These are phyloP conservation scores for Caenorhabditis doughertyi DNA, from an alignment of 2,888 invertebrate species.

Conservation along the genomic window DNA sequence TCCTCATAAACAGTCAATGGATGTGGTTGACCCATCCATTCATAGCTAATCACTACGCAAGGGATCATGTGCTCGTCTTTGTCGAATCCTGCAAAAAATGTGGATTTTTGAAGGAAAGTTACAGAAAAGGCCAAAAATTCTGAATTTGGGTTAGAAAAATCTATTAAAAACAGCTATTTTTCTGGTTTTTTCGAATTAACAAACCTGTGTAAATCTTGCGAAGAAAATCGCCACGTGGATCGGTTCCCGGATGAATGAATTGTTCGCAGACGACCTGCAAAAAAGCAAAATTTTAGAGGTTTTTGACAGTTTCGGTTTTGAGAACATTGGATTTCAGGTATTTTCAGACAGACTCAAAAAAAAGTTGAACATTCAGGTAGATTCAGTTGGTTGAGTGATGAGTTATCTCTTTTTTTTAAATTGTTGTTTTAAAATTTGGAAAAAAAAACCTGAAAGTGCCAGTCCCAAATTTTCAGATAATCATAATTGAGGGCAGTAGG, in stretches of 20 bases:
- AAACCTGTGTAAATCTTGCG: slow-evolving; percentile 69
- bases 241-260: slow-evolving; percentile 71
- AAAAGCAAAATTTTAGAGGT: neutral
- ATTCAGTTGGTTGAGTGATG: too few relatives aligned
- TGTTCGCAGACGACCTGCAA: slow-evolving; percentile 65
- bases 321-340: neutral
- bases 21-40: slow-evolving; percentile 71
- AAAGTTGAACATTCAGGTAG: too few relatives aligned
- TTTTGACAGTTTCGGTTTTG: too few relatives aligned
- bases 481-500: too few relatives aligned
- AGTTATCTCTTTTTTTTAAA: too few relatives aligned
- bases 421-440: too few relatives aligned
- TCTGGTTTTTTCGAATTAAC: too few relatives aligned
- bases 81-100: slow-evolving; percentile 50
- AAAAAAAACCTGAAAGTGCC: too few relatives aligned
- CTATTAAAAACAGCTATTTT: neutral
- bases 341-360: neutral
- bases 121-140: neutral
- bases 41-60: slow-evolving; percentile 67
- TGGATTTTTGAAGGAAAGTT: neutral
- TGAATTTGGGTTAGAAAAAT: neutral
- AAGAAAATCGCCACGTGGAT: slow-evolving; percentile 64
- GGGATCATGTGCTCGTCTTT: slow-evolving; percentile 60
- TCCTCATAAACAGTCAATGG: slow-evolving; percentile 66
- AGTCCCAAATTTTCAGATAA: too few relatives aligned